Base-by-base conservation (phyloP, 2,113 vertebrate species). In the Ramphastos sulfuratus region DNA sequence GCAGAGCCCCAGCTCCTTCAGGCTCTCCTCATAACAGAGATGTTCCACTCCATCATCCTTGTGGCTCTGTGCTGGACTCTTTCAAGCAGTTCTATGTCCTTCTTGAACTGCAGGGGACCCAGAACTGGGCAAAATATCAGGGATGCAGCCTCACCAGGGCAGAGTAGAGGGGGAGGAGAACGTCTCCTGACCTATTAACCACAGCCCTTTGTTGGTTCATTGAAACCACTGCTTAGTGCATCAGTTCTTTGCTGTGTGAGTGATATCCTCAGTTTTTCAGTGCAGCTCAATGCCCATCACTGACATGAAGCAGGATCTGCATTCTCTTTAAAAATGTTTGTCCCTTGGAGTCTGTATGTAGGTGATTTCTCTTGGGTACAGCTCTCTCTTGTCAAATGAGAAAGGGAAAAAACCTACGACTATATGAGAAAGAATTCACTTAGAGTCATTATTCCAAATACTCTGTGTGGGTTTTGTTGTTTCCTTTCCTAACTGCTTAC, bases 261-360 rank as follows among this genome's bases (percentile, higher is more conserved):
- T 63, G 75, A 60, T 35, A 37, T 31, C 52, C 63, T 82, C 63
- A 79, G 48, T 64, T 91, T 80, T 59, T 94, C 63, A 88, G 58
- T 65, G 73, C 64, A 94, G 28, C 93, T 93, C 65, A 94, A 4
- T 48, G 69, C 50, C 75, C 61, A 91, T 94, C 61, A 92, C 31
- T 80, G 75, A 87, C 79, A 80, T 9, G 6, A 64, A 96, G 94
- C 42, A 72, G 65, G 44, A 92, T 87, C 52, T 88, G 30, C 58
- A 74, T 73, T 70, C 69, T 92, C 50, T 95, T 90, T 82, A 92
- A 58, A 92, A 92, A 46, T 71, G 33, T 93, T 94, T 90, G 82
- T 89, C 64, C 92, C 55, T 30, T 72, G 76, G 33, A 91, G 72
- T 85, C 83, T 89, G 39, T 94, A 92, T 93, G 82, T 95, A 84